Conservation (phyloP, 2,797 vertebrate species). For the Enteromius trimaculatus region DNA sequence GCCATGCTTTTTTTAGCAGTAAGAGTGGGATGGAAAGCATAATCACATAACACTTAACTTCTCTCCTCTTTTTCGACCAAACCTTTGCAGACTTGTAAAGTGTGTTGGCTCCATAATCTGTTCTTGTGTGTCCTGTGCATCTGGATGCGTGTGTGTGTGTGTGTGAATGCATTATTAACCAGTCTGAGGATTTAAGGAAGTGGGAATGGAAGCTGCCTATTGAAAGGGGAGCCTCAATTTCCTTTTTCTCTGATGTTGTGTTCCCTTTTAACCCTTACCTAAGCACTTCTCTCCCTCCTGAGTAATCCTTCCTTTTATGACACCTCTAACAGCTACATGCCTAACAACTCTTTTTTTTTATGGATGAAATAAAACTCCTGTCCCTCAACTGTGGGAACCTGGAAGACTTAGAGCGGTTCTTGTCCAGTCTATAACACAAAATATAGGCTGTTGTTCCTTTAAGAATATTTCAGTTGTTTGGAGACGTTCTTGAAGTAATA, state of each 20-base stretch:
- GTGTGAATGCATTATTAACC: slow-evolving; percentile 49
- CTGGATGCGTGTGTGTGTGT: slow-evolving; percentile 52
- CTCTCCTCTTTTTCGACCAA: slow-evolving; percentile 51
- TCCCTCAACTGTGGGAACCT: slow-evolving; percentile 17
- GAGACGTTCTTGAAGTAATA: neutral
- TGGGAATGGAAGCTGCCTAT: slow-evolving; percentile 51
- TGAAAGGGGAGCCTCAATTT: slow-evolving; percentile 50
- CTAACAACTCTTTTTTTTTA: slow-evolving; percentile 55
- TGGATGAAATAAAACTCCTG: slow-evolving; percentile 38
- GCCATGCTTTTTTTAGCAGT: slow-evolving; percentile 39
- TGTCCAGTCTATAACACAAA: slow-evolving; percentile 14
- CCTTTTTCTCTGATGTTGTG: slow-evolving; percentile 60
- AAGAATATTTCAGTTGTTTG: neutral
- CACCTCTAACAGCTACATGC: slow-evolving; percentile 66
- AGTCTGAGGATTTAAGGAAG: slow-evolving; percentile 54
- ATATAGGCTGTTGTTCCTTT: neutral
- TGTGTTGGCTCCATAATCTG: slow-evolving; percentile 53
- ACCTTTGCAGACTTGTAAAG: slow-evolving; percentile 42
- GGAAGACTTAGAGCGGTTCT: slow-evolving; percentile 35
- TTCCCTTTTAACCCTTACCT: slow-evolving; percentile 55
- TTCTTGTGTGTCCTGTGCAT: slow-evolving; percentile 31
- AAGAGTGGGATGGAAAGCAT: slow-evolving; percentile 27
- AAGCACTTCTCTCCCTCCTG: slow-evolving; percentile 56
- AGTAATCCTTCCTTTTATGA: slow-evolving; percentile 58
- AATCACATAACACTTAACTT: slow-evolving; percentile 42